Conservation (phyloP, 2,888 invertebrate genomes). For the Napeogenes inachia region DNA sequence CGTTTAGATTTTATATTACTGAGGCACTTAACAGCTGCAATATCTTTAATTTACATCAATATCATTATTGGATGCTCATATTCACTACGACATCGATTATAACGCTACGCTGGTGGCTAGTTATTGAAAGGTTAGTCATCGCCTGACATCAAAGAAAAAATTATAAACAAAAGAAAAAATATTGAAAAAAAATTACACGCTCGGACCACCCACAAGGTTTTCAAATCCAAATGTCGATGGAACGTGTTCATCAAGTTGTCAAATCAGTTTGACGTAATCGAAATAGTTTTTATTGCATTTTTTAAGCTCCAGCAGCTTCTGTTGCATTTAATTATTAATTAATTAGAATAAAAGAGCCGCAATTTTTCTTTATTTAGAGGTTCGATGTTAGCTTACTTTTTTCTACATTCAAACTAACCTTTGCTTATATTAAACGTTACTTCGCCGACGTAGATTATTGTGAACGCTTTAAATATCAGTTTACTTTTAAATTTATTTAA, state of each 20-base stretch:
- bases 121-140: constrained; percentile 70
- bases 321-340: constrained; percentile 34
- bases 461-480: no score
- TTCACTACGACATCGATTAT: constrained; percentile 51
- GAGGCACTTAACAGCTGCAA: neutral
- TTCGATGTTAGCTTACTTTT: no score
- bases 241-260: constrained; percentile 76
- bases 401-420: no score
- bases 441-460: no score
- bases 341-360: constrained; percentile 27
- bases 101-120: constrained; percentile 66
- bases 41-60: neutral
- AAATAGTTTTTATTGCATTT: constrained; percentile 55
- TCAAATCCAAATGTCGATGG: constrained; percentile 65
- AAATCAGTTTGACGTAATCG: constrained; percentile 75
- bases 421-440: no score
- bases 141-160: constrained; percentile 53
- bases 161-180: constrained; percentile 50
- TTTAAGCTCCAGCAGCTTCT: constrained; percentile 43
- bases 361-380: constrained; percentile 8
- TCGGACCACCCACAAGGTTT: constrained; percentile 70
- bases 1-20: neutral
- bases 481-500: no score
- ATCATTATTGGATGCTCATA: constrained; percentile 31
- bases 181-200: constrained; percentile 39